Percentiles rank a stretch among this genome's conserved stretches.
These are phyloP conservation scores for Spodoptera exigua DNA, from an alignment of 2,888 invertebrate species.

Conservation along the genomic window DNA sequence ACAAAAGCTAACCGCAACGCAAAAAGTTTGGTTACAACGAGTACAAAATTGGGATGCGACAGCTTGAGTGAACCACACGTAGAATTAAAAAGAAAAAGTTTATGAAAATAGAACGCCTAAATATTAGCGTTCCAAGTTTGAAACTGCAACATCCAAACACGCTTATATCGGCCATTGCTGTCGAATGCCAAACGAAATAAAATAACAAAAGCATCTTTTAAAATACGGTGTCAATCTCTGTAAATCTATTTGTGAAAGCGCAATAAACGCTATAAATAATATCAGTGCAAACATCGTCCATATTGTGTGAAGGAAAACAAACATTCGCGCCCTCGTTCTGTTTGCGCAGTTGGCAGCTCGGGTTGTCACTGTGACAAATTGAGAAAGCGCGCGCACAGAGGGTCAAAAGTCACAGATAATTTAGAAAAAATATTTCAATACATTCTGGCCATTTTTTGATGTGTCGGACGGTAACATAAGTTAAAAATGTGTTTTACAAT, in stretches of 20 bases:
- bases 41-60: constrained; percentile 5
- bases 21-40: constrained; percentile 16
- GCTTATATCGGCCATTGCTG: constrained; percentile 23
- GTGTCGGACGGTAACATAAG: constrained; percentile 11
- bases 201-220: constrained; percentile 42
- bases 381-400: constrained; percentile 61
- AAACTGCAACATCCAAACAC: background rate
- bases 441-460: constrained; percentile 16
- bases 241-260: constrained; percentile 78
- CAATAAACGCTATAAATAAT: constrained; percentile 80
- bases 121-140: background rate
- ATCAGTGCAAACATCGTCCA: constrained; percentile 76
- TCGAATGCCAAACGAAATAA: constrained; percentile 11
- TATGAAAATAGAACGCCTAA: too few relatives aligned
- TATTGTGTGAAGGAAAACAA: constrained; percentile 79
- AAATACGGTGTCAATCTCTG: constrained; percentile 74
- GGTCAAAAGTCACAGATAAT: constrained; percentile 58
- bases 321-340: constrained; percentile 80
- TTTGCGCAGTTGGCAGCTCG: constrained; percentile 83
- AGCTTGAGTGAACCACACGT: constrained; percentile 5
- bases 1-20: background rate
- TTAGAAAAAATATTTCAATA: constrained; percentile 20
- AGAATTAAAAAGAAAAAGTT: background rate
- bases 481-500: constrained; percentile 19
- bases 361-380: constrained; percentile 77